Conservation (phyloP, 2,113 vertebrate species). For the Neomonachus schauinslandi region DNA sequence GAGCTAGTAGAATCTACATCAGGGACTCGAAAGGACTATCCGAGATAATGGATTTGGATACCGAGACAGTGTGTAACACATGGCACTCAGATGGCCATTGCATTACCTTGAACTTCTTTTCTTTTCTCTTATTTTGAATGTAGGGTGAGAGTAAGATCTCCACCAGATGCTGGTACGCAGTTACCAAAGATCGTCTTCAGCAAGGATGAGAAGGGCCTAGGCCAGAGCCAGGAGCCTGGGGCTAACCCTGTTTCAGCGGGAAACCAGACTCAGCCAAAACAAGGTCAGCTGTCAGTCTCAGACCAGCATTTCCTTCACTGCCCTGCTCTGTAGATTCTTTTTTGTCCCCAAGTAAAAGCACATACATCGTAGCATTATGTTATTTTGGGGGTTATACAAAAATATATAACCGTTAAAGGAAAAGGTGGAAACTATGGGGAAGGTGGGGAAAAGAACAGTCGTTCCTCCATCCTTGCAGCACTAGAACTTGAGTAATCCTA, state of each 20-base stretch:
- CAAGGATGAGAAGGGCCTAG: slow-evolving; percentile 56
- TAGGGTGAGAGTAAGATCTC: slow-evolving; percentile 87
- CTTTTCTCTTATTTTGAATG: not conserved
- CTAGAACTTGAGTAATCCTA: not conserved
- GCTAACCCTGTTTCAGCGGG: not conserved
- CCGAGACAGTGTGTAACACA: accelerated
- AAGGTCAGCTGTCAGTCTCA: slow-evolving; percentile 55
- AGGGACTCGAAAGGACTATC: not conserved
- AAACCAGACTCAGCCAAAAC: not conserved
- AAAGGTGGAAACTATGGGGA: not conserved
- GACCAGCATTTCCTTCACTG: accelerated
- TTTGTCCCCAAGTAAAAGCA: not conserved
- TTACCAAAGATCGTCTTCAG: slow-evolving; percentile 84
- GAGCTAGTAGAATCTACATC: accelerated
- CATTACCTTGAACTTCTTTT: not conserved
- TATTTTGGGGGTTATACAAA: not conserved
- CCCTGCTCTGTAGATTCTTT: not conserved
- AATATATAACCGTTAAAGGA: not conserved
- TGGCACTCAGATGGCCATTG: accelerated
- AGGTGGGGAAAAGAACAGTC: not conserved
- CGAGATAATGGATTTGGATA: not conserved
- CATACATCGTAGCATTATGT: not conserved
- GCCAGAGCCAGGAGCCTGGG: slow-evolving; percentile 44
- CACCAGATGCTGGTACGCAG: slow-evolving; percentile 76
- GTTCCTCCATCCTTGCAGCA: not conserved